phyloP scores from a whole-genome alignment of 2,888 invertebrate species.

The Eupithecia subumbrata region DNA sequence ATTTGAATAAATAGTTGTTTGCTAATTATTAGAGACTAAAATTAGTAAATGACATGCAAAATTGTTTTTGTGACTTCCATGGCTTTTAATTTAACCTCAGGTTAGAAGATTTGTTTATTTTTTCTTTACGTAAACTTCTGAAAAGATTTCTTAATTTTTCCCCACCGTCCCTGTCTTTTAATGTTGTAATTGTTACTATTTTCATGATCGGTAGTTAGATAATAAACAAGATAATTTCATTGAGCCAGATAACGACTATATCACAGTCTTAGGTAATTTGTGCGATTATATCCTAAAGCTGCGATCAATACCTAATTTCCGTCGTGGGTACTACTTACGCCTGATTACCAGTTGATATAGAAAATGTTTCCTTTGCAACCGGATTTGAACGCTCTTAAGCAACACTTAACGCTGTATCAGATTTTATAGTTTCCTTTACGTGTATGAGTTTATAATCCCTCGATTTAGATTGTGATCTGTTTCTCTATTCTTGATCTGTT shows the following conservation, averaged over 20 bases:
- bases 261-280: not conserved
- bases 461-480: not conserved
- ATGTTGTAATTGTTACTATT: not conserved
- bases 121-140: no score
- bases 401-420: constrained; percentile 40
- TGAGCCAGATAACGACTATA: not conserved
- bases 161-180: not conserved
- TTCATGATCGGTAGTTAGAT: not conserved
- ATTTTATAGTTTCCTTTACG: constrained; percentile 46
- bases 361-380: constrained; percentile 54
- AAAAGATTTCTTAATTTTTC: not conserved
- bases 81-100: not conserved
- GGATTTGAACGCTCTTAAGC: constrained; percentile 51
- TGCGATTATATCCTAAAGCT: constrained; percentile 10
- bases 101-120: no score
- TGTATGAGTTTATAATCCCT: constrained; percentile 3
- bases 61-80: not conserved
- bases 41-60: not conserved
- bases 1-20: not conserved
- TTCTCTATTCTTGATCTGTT: not conserved
- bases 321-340: constrained; percentile 47
- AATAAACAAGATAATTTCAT: not conserved
- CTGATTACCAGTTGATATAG: constrained; percentile 49
- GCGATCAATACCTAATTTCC: constrained; percentile 51
- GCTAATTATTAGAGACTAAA: not conserved